Evolutionary conservation across 1,140 invertebrate species (phyloP).

Genomic region (Drosophila simulans): DNA sequence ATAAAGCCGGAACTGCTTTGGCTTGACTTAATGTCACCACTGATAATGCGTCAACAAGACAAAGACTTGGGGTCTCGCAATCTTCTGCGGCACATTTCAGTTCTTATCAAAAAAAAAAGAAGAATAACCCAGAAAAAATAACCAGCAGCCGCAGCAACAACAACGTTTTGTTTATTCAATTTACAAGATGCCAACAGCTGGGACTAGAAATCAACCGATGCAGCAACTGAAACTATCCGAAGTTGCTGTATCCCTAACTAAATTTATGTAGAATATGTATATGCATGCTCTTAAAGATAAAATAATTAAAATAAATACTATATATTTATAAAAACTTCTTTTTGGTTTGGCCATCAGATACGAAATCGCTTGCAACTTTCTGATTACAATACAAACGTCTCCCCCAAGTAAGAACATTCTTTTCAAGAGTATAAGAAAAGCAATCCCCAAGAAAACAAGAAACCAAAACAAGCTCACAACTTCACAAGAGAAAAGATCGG

Average conservation of each 20-base stretch:
- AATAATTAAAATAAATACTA: not conserved
- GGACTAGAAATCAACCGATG: slow-evolving; percentile 13
- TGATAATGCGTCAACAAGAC: slow-evolving; percentile 49
- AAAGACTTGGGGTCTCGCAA: slow-evolving; percentile 44
- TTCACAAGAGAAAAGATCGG: slow-evolving; percentile 19
- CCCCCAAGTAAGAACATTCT: not conserved
- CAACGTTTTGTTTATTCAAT: slow-evolving; percentile 51
- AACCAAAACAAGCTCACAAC: slow-evolving; percentile 58
- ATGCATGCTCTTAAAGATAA: not conserved
- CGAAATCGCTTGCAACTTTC: too few species aligned
- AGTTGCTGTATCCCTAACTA: not conserved
- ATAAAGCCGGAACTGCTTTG: slow-evolving; percentile 35
- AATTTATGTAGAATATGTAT: too few species aligned
- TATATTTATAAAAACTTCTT: too few species aligned
- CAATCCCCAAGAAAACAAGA: slow-evolving; percentile 41
- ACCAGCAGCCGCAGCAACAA: slow-evolving; percentile 27
- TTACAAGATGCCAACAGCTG: slow-evolving; percentile 69
- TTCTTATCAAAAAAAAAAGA: slow-evolving; percentile 52
- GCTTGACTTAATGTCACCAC: slow-evolving; percentile 21
- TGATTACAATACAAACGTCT: not conserved
- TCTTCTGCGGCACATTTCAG: slow-evolving; percentile 48
- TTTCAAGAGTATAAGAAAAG: slow-evolving; percentile 8
- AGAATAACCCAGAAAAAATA: slow-evolving; percentile 12
- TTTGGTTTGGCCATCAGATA: too few species aligned
- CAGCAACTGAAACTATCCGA: not conserved